phyloP scores from a whole-genome alignment of 2,113 vertebrate species.

The Zosterops hypoxanthus region DNA sequence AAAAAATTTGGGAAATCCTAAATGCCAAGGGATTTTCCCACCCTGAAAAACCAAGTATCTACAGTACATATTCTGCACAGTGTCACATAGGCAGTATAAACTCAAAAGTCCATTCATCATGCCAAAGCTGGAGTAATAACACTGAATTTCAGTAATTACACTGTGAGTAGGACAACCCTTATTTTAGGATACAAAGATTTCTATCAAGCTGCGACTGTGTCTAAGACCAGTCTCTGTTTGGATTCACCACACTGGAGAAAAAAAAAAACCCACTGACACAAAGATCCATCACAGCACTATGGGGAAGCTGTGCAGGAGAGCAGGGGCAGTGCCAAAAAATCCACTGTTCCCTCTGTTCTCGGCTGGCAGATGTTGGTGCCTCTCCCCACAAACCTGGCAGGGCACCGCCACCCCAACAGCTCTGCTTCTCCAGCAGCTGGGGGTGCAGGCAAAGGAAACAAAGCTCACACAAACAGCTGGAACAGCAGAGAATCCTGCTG shows the following conservation, averaged over 20 bases:
- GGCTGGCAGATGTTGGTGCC: neutral
- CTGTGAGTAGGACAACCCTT: neutral
- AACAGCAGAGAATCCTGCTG: fast-evolving
- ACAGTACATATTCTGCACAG: neutral
- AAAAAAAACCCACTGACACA: neutral
- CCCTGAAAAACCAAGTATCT: neutral
- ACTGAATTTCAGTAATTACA: neutral
- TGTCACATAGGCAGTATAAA: neutral
- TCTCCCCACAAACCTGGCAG: neutral
- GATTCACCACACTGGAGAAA: neutral
- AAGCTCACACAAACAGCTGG: neutral
- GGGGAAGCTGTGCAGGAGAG: neutral
- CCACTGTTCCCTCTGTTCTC: neutral
- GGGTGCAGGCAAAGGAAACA: neutral
- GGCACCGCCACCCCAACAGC: fast-evolving
- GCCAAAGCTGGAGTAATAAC: neutral
- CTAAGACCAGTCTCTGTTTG: neutral
- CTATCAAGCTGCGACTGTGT: neutral
- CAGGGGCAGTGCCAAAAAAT: neutral
- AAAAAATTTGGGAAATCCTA: neutral
- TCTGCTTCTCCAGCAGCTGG: neutral
- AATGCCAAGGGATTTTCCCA: neutral
- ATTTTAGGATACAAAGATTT: neutral
- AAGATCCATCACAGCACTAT: neutral
- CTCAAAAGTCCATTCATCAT: neutral